Evolutionary conservation across 2,888 invertebrate species (phyloP), one percentile per base, ranked within the genome.

Genomic region (Clepsis dumicolana): DNA sequence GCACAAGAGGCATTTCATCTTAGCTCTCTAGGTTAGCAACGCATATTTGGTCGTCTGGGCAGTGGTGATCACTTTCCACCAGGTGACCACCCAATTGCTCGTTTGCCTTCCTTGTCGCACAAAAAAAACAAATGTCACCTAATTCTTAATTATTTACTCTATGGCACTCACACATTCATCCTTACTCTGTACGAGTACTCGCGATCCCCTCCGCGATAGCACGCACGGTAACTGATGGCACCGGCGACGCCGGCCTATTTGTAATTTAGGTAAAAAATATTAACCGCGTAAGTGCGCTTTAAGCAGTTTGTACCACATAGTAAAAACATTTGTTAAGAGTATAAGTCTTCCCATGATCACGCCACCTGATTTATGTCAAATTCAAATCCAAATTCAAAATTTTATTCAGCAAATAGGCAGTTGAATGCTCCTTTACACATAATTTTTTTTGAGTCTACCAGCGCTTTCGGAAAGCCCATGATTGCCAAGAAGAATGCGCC

Each of bases 261-360:
- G 92, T 93, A 93, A 92, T 93, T 91, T 91, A 92, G 5, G 89
- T 90, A 88, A 88, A 93, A 93, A 93, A 93, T 92, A 92, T 91
- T 87, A 87, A 81, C 77, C 75, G 89, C 91, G 92, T 91, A 91
- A 81, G 81, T 79, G 82, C 78, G 81, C 85, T 82, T 84, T 83
- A 82, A 78, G 81, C 83, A 81, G 84, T 87, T 90, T 88, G 86
- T 86, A 87, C 85, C 75, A 76, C 78, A 21, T 59, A 66, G 61
- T 66, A 38, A 7, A 8, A 38, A 3, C 57, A 27, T 63, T 66
- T 18, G 44, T 63, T 59, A 38, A 24, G 44, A 12, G 12, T 21
- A 12, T 21, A 48, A 44, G 16, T 44, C 18, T 0, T 18, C 8
- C 7, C 4, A 7, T 18, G 44, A 44, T 5, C 44, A 18, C 16